Conservation (phyloP, 2,113 vertebrate genomes). For the Equus przewalskii region DNA sequence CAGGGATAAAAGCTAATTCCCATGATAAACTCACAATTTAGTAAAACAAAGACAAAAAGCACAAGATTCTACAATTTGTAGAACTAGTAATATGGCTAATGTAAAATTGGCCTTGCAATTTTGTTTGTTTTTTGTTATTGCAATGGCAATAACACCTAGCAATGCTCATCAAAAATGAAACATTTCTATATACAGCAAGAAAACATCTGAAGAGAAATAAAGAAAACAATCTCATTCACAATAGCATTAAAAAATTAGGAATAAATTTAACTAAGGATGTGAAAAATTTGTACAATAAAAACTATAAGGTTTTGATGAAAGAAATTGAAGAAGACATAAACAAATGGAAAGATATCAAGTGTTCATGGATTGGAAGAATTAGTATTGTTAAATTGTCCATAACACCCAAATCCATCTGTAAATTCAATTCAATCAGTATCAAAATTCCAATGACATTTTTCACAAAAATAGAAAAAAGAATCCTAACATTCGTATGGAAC, state of each 20-base stretch:
- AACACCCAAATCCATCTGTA: background rate
- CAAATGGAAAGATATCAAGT: background rate
- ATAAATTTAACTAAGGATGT: background rate
- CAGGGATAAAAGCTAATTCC: background rate
- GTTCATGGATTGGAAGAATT: background rate
- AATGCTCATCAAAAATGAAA: conserved; percentile 33
- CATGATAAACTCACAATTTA: conserved; percentile 21
- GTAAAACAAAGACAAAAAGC: conserved; percentile 23
- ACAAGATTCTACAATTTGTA: background rate
- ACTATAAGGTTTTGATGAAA: background rate
- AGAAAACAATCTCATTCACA: background rate
- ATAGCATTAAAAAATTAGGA: background rate
- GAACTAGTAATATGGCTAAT: conserved; percentile 22
- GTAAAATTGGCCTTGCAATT: background rate
- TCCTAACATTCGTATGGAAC: background rate
- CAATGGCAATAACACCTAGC: background rate
- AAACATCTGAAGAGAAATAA: background rate
- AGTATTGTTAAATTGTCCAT: background rate
- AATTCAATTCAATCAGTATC: background rate
- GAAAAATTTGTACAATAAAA: background rate
- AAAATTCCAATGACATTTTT: conserved; percentile 1
- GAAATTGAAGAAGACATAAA: background rate
- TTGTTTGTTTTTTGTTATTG: no score
- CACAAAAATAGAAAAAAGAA: background rate
- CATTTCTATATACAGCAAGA: background rate